Percentiles rank a stretch among this genome's conserved stretches.
Evolutionary conservation across 2,113 vertebrate genomes (phyloP).

Genomic region (Pipa parva): DNA sequence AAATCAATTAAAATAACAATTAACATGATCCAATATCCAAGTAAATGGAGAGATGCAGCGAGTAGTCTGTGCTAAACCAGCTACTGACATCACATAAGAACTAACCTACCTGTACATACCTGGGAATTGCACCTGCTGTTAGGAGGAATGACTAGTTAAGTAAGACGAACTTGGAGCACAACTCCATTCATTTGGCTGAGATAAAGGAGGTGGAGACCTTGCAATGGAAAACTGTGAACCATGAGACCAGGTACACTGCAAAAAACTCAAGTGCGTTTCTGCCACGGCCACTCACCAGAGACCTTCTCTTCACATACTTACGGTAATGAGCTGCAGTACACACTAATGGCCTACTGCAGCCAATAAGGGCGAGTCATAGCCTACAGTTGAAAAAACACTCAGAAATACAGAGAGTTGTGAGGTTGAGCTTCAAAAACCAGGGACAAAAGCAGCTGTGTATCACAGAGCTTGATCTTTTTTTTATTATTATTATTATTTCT

Average conservation of each 20-base stretch:
- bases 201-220: slow-evolving; percentile 65
- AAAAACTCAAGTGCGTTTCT: slow-evolving; percentile 65
- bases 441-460: slow-evolving; percentile 53
- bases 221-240: slow-evolving; percentile 74
- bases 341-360: slow-evolving; percentile 90
- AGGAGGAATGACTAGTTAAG: slow-evolving; percentile 54
- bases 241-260: slow-evolving; percentile 50
- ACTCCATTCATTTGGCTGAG: slow-evolving; percentile 61
- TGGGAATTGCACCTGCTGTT: slow-evolving; percentile 60
- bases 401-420: slow-evolving; percentile 66
- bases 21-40: no score
- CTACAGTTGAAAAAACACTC: slow-evolving; percentile 84
- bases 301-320: slow-evolving; percentile 85
- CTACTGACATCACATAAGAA: slow-evolving; percentile 29
- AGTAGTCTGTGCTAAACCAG: slow-evolving; percentile 3
- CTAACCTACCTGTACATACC: slow-evolving; percentile 47
- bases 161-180: slow-evolving; percentile 67
- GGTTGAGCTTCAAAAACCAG: slow-evolving; percentile 52
- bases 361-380: slow-evolving; percentile 81
- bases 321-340: slow-evolving; percentile 82
- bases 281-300: slow-evolving; percentile 84
- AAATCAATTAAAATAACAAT: no score
- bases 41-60: slow-evolving; percentile 35
- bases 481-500: no score
- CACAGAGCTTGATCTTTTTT: slow-evolving; percentile 47